phyloP scores from a whole-genome alignment of 92 coral and sea anemone species.

The Ricordea florida region DNA sequence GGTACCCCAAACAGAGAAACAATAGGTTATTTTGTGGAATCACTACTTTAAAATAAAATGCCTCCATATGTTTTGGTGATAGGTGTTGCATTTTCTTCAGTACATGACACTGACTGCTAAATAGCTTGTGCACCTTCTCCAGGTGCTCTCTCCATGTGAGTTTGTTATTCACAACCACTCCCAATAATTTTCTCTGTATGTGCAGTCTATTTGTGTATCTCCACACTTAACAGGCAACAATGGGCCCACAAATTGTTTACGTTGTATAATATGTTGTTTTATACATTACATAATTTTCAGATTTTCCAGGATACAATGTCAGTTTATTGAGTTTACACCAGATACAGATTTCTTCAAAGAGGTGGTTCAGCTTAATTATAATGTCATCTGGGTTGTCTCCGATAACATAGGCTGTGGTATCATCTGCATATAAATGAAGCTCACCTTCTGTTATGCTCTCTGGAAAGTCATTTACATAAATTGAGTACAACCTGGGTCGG shows the following conservation, averaged over 20 bases:
- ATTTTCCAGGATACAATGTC: conserved; percentile 9
- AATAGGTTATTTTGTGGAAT: no score
- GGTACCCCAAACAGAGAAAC: no score
- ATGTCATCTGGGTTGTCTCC: conserved; percentile 15
- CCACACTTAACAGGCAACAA: conserved; percentile 29
- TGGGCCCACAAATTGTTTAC: conserved; percentile 36
- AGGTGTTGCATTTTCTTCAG: no score
- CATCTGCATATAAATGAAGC: conserved; percentile 14
- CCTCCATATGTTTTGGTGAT: no score
- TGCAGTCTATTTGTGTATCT: neutral
- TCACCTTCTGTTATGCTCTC: conserved; percentile 19
- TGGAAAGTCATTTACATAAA: conserved; percentile 32
- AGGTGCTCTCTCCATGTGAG: no score
- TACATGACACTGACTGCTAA: no score
- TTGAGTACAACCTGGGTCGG: conserved; percentile 28
- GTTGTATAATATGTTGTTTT: conserved; percentile 18
- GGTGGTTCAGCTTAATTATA: neutral
- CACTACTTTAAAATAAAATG: no score
- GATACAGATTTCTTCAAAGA: neutral
- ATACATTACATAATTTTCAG: conserved; percentile 28
- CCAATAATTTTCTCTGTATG: no score
- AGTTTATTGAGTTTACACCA: conserved; percentile 8
- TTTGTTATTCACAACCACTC: no score
- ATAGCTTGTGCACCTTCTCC: no score
- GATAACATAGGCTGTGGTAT: neutral